A percentile compares a stretch with the other conserved stretches of the same genome.
Evolutionary conservation across 2,113 vertebrate genomes (phyloP).

Genomic region (Sturnira hondurensis): DNA sequence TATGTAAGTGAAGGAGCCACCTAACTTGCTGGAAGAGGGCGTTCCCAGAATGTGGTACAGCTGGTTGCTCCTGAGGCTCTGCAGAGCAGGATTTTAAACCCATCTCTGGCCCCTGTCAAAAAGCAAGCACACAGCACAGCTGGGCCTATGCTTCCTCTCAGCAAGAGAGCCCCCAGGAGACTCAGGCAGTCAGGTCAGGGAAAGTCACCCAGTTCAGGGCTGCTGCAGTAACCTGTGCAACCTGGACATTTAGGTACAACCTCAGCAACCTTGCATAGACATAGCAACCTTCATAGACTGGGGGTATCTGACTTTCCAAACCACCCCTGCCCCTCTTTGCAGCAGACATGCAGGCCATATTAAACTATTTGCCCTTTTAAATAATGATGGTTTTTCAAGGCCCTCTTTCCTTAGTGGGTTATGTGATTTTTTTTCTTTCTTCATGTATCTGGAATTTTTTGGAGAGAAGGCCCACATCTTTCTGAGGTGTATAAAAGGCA

Average conservation of each 20-base stretch:
- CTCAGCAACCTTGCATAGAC: not conserved
- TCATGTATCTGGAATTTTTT: not conserved
- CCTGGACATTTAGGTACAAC: not conserved
- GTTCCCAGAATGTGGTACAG: not conserved
- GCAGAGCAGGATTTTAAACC: not conserved
- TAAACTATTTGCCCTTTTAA: not conserved
- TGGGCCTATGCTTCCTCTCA: not conserved
- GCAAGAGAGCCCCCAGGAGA: not conserved
- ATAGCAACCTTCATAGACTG: not conserved
- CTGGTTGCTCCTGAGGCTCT: not conserved
- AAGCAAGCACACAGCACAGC: not conserved
- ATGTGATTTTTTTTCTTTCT: not conserved
- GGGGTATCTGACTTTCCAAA: not conserved
- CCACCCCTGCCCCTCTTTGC: not conserved
- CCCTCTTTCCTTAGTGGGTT: not conserved
- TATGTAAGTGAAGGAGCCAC: constrained; percentile 56
- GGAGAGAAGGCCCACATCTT: not conserved
- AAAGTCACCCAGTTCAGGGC: not conserved
- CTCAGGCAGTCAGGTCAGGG: not conserved
- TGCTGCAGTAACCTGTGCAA: not conserved
- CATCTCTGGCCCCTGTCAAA: not conserved
- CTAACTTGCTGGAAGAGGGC: constrained; percentile 20
- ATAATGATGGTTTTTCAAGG: not conserved
- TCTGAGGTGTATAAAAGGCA: not conserved
- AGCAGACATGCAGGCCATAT: not conserved